Base-by-base conservation (phyloP, 2,888 invertebrate genomes). In the Drosophila histrio region DNA sequence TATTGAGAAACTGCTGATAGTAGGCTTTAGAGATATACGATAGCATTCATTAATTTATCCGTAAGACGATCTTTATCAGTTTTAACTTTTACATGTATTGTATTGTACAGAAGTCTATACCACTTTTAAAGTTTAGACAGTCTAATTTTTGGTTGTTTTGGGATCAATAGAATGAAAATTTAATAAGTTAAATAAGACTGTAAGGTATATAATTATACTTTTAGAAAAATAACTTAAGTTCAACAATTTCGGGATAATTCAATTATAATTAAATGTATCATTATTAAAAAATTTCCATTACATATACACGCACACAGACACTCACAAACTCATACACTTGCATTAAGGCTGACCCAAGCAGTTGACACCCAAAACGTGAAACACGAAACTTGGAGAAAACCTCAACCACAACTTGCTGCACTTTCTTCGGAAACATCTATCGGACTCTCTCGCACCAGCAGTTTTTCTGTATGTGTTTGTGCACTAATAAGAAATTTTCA, bases 401-500 rank as follows among this genome's bases (percentile, higher is more conserved):
- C 64, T 52, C 57, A 69, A 65, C 66, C 74, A 60, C 63, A 84
- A 66, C 79, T 79, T 82, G 79, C 65, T 86, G 87, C 87, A 88
- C 63, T 83, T 82, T 83, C 82, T 83, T 83, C 69, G 80, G 61
- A 61, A 59, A 65, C 50, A 52, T 53, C 73, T 73, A 68, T 52
- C 76, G 60, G 46, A 58, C 65, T 82, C 75, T 50, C 75, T 70
- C 28, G 49, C 62, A 67, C 64, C n/a, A 44, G 30, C 44, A 32
- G 50, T n/a, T n/a, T 24, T 13, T 24, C 8, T 9, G 38, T 19
- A 15, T 22, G n/a, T 30, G 22, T 38, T 13, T 60, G 24, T 61
- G 26, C 79, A 76, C 87, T 88, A 79, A 86, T 83, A 83, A 83
- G 82, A 83, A 88, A 86, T 79, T 84, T 79, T 50, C 66, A 52